These are phyloP conservation scores for Luffia ferchaultella DNA, from an alignment of 2,888 invertebrate species.

Conservation along the genomic window DNA sequence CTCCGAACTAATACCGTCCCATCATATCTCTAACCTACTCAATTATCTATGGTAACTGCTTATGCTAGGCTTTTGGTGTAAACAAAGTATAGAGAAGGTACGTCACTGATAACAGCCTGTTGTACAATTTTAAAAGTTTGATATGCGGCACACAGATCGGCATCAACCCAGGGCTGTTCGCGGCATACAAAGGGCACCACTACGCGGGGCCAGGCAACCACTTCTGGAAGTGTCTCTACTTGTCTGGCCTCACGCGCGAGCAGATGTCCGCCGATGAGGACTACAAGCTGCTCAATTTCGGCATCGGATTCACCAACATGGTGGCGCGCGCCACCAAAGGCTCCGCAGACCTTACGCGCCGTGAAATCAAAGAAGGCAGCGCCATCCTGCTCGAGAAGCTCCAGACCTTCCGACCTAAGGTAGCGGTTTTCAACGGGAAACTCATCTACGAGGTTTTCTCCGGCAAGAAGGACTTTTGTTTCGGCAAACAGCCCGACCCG, in stretches of 20 bases:
- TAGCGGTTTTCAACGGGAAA: constrained; percentile 98
- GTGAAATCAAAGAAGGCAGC: constrained; percentile 94
- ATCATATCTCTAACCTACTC: no score
- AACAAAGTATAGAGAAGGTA: no score
- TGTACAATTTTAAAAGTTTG: no score
- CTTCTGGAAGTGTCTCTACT: constrained; percentile 97
- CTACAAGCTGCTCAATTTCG: constrained; percentile 89
- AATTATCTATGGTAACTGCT: no score
- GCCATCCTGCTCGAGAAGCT: constrained; percentile 89
- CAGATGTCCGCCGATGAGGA: constrained; percentile 98
- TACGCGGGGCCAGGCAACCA: constrained; percentile 99
- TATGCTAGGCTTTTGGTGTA: no score
- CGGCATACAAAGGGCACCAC: constrained; percentile 97
- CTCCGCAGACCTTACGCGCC: constrained; percentile 92
- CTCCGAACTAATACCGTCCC: no score
- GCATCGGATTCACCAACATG: constrained; percentile 99
- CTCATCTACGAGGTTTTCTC: constrained; percentile 97
- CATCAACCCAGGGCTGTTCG: constrained; percentile 96
- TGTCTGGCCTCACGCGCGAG: constrained; percentile 92
- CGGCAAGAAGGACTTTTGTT: constrained; percentile 96
- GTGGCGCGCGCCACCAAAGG: constrained; percentile 95
- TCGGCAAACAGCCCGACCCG: constrained; percentile 93
- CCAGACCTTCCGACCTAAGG: constrained; percentile 92
- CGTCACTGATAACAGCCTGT: no score
- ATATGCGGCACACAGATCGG: constrained; percentile 77